Percentiles rank a stretch among this genome's conserved stretches.
Evolutionary conservation across 2,113 vertebrate species (phyloP).

Genomic region (Anguilla japonica): DNA sequence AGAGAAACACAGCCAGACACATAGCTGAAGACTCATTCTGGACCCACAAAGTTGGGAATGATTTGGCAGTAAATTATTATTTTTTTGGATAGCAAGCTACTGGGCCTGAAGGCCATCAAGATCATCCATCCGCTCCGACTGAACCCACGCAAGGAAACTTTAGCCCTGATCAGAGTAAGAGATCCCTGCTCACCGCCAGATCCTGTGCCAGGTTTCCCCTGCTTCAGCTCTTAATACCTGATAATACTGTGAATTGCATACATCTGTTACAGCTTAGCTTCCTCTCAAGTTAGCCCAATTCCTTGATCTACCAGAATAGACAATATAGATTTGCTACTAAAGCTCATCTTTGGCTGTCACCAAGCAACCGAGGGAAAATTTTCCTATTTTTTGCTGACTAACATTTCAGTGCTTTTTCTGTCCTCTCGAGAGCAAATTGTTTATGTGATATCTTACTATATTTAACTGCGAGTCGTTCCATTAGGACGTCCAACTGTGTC

Average conservation of each 20-base stretch:
- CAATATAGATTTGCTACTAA: neutral
- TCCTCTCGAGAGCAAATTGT: neutral
- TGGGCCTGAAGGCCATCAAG: neutral
- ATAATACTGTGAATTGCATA: neutral
- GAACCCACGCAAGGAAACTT: neutral
- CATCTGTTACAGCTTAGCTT: neutral
- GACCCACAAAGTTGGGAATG: neutral
- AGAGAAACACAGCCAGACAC: neutral
- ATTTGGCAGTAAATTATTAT: neutral
- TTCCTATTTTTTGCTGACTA: slow-evolving; percentile 3
- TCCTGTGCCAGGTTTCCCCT: neutral
- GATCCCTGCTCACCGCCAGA: neutral
- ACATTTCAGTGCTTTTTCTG: neutral
- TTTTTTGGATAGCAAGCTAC: neutral
- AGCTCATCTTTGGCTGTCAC: neutral
- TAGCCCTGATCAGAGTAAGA: neutral
- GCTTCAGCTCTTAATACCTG: neutral
- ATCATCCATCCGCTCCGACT: neutral
- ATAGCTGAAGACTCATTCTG: neutral
- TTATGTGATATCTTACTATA: neutral
- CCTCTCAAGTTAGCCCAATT: neutral
- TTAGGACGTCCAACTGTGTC: neutral
- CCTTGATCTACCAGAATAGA: neutral
- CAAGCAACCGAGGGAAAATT: neutral
- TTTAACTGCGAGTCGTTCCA: neutral